These are phyloP conservation scores for Drosophila subobscura DNA, from an alignment of 1,140 invertebrate genomes.

Conservation along the genomic window DNA sequence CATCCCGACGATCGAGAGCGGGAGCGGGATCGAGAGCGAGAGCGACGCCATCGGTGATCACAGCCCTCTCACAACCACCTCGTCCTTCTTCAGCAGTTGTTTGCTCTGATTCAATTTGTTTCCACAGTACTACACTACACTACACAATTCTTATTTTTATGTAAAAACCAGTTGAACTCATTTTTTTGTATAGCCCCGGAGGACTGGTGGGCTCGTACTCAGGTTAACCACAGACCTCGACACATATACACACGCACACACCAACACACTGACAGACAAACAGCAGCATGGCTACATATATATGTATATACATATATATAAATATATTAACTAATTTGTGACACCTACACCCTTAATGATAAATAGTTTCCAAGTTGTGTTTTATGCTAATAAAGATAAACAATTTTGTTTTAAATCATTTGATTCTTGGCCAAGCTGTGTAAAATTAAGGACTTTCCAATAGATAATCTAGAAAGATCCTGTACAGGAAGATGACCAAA, in stretches of 20 bases:
- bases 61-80: constrained; percentile 5
- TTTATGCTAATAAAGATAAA: constrained; percentile 62
- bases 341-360: constrained; percentile 32
- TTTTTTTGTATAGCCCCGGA: constrained; percentile 7
- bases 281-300: constrained; percentile 44
- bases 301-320: neutral
- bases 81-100: constrained; percentile 15
- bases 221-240: constrained; percentile 50
- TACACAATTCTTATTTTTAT: constrained; percentile 23
- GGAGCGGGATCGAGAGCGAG: constrained; percentile 43
- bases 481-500: too few species aligned
- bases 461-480: too few species aligned
- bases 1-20: constrained; percentile 56
- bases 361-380: constrained; percentile 71
- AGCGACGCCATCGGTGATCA: constrained; percentile 63
- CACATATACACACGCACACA: constrained; percentile 38
- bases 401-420: constrained; percentile 53
- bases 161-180: constrained; percentile 3
- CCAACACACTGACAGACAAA: constrained; percentile 28
- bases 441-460: too few species aligned
- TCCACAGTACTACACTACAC: constrained; percentile 4
- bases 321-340: constrained; percentile 57
- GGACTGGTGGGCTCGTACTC: constrained; percentile 42
- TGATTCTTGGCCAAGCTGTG: too few species aligned
- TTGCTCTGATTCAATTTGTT: constrained; percentile 26